phyloP scores from a whole-genome alignment of 2,888 invertebrate species.

The Tachystola acroxantha region DNA sequence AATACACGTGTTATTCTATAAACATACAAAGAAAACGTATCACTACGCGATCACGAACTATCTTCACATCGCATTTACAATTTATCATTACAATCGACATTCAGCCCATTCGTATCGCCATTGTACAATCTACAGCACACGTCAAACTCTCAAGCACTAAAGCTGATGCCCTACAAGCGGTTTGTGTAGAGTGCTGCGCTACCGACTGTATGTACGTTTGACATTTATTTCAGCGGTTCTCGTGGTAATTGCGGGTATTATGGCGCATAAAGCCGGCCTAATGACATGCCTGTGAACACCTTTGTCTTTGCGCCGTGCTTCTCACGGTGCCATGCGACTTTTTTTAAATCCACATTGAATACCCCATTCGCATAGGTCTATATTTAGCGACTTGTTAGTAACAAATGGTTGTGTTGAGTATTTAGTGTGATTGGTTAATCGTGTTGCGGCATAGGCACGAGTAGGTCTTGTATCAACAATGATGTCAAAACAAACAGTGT shows the following conservation, averaged over 20 bases:
- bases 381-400: not conserved
- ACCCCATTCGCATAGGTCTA: not conserved
- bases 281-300: constrained; percentile 36
- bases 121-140: constrained; percentile 8
- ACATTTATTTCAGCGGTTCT: constrained; percentile 16
- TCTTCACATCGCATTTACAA: not conserved
- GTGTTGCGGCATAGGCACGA: too few relatives aligned
- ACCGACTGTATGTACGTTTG: constrained; percentile 18
- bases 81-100: constrained; percentile 2
- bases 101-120: constrained; percentile 3
- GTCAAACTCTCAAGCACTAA: too few relatives aligned
- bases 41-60: not conserved
- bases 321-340: constrained; percentile 24
- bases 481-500: too few relatives aligned
- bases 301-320: constrained; percentile 33
- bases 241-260: constrained; percentile 30
- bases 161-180: too few relatives aligned
- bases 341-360: not conserved
- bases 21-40: too few relatives aligned
- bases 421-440: too few relatives aligned
- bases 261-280: constrained; percentile 34
- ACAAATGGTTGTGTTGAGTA: too few relatives aligned
- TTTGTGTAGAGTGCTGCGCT: too few relatives aligned
- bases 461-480: too few relatives aligned
- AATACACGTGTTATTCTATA: too few relatives aligned